These are phyloP conservation scores for Heterodera filipjevi DNA, from an alignment of 2,888 invertebrate species.

Conservation along the genomic window DNA sequence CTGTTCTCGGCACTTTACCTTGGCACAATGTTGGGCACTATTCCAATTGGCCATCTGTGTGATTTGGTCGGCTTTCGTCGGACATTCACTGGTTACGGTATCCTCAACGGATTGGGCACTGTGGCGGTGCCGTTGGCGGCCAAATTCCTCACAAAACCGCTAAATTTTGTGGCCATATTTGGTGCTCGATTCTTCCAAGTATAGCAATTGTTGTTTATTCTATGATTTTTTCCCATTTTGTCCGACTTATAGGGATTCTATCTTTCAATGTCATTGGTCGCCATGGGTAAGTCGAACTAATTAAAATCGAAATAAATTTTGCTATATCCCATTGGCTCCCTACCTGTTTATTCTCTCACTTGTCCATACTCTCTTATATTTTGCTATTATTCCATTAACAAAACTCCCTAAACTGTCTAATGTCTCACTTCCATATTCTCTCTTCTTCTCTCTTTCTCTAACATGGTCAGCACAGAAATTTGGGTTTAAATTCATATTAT, in stretches of 20 bases:
- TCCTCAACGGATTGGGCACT: constrained; percentile 4
- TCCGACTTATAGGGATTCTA: not conserved
- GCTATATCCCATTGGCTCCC: not conserved
- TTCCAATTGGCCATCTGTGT: not conserved
- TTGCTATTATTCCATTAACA: too few species aligned
- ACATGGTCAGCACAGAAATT: too few species aligned
- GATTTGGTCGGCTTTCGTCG: not conserved
- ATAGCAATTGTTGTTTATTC: not conserved
- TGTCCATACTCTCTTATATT: too few species aligned
- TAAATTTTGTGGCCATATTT: constrained; percentile 8
- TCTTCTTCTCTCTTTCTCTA: too few species aligned
- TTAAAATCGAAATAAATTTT: not conserved
- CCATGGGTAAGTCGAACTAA: not conserved
- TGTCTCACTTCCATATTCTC: too few species aligned
- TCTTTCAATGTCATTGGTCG: not conserved
- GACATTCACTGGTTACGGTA: constrained; percentile 3
- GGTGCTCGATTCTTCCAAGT: not conserved
- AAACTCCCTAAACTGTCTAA: too few species aligned
- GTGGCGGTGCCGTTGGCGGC: not conserved
- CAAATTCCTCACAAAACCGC: not conserved
- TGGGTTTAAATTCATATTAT: too few species aligned
- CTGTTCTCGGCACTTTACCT: constrained; percentile 15
- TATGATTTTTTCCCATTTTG: not conserved
- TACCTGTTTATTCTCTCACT: too few species aligned
- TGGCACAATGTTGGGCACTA: not conserved